phyloP scores from a whole-genome alignment of 2,113 vertebrate species.

The Rutilus rutilus region DNA sequence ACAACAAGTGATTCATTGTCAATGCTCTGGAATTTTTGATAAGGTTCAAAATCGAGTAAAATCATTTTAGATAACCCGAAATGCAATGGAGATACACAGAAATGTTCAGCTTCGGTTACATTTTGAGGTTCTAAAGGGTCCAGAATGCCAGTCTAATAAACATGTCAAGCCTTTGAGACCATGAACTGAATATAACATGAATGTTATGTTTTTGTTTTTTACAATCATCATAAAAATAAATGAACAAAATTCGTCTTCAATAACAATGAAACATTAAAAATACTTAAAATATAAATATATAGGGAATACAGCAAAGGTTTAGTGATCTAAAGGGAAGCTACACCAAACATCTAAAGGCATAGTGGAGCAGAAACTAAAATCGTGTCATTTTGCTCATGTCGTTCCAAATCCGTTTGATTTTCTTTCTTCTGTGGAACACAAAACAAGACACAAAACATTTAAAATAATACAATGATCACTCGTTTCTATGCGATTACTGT shows the following conservation, averaged over 20 bases:
- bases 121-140: neutral
- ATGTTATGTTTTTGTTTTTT: neutral
- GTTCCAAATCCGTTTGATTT: neutral
- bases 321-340: neutral
- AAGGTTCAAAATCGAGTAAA: neutral
- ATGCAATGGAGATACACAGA: slow-evolving; percentile 1
- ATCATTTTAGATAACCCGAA: neutral
- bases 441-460: neutral
- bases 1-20: neutral
- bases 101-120: neutral
- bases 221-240: neutral
- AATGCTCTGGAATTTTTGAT: neutral
- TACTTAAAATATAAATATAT: neutral
- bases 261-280: neutral
- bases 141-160: neutral
- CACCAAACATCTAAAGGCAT: neutral
- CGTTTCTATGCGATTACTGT: neutral
- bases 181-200: neutral
- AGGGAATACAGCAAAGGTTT: neutral
- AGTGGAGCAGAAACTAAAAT: neutral
- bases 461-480: neutral
- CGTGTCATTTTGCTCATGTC: neutral
- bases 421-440: neutral
- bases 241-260: neutral
- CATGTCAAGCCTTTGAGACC: neutral